Percentiles rank a stretch among this genome's conserved stretches.
phyloP scores from a whole-genome alignment of 2,888 invertebrate genomes.

The Polietes domitor region DNA sequence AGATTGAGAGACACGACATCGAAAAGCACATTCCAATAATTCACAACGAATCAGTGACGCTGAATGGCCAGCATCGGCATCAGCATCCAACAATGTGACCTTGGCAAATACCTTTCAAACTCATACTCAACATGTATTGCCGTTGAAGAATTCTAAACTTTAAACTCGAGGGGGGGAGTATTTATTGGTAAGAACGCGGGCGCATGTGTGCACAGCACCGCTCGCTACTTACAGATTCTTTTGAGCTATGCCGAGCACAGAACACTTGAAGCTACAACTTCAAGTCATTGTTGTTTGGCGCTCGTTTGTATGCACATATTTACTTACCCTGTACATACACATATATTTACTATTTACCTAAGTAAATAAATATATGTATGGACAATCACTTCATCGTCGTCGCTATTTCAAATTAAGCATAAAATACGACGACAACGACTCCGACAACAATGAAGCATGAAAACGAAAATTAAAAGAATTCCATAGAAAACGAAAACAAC shows the following conservation, averaged over 20 bases:
- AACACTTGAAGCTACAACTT: neutral
- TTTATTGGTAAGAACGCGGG: neutral
- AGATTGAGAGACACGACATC: neutral
- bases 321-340: no score
- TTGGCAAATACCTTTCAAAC: constrained; percentile 62
- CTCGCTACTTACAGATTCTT: neutral
- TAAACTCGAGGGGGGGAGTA: neutral
- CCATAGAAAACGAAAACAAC: constrained; percentile 22
- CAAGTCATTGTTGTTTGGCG: no score
- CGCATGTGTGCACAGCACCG: neutral
- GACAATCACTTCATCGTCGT: neutral
- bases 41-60: neutral
- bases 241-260: neutral
- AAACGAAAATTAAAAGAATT: constrained; percentile 6
- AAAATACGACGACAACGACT: neutral
- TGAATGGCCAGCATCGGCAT: neutral
- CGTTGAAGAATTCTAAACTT: neutral
- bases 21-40: constrained; percentile 9
- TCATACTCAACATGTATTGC: neutral
- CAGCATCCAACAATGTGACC: constrained; percentile 41
- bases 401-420: neutral
- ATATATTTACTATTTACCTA: neutral
- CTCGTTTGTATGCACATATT: no score
- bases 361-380: neutral
- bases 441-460: neutral